Base-by-base conservation (phyloP, 1,140 invertebrate genomes). In the Apocrypta bakeri region DNA sequence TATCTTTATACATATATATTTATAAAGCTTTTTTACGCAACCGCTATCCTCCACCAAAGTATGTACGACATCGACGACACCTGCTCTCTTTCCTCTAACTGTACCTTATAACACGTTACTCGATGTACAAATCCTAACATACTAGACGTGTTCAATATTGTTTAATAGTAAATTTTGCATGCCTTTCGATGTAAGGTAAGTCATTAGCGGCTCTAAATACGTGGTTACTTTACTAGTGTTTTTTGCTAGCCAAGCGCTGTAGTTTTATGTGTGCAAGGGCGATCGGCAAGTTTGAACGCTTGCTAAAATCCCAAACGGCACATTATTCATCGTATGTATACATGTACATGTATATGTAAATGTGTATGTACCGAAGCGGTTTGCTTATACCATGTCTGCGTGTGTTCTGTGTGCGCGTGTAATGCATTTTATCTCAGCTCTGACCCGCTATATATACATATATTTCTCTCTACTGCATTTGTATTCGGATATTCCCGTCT, bases 351-450 rank as follows among this genome's bases (percentile, higher is more conserved):
- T 66, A 12, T 66, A 64, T 66, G 27, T 21, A 24, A 66, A 24
- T n/a, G n/a, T n/a, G n/a, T n/a, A n/a, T n/a, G n/a, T n/a, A n/a
- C n/a, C 63, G 27, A 66, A 66, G 24, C 25, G 63, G 29, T 72
- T 21, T n/a, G 7, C 17, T 56, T n/a, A 21, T 21, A 21, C n/a
- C 21, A 21, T 31, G 27, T 37, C 0, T 37, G 33, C 9, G 24
- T 37, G 69, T 72, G 33, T 0, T 76, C 17, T 64, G 12, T 56
- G 48, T 56, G 48, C 17, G 48, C 48, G 48, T 76, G 25, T 3
- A 31, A 33, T 76, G 31, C 56, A 76, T 25, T 63, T 64, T 48
- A 42, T 73, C n/a, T 42, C 24, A n/a, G 8, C 17, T 66, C 64
- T 12, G 27, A 11, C 27, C 27, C 63, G 63, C 25, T 29, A 24